Evolutionary conservation across 2,888 invertebrate genomes (phyloP), one percentile per base, ranked within the genome.

Genomic region (Julus scandinavius): DNA sequence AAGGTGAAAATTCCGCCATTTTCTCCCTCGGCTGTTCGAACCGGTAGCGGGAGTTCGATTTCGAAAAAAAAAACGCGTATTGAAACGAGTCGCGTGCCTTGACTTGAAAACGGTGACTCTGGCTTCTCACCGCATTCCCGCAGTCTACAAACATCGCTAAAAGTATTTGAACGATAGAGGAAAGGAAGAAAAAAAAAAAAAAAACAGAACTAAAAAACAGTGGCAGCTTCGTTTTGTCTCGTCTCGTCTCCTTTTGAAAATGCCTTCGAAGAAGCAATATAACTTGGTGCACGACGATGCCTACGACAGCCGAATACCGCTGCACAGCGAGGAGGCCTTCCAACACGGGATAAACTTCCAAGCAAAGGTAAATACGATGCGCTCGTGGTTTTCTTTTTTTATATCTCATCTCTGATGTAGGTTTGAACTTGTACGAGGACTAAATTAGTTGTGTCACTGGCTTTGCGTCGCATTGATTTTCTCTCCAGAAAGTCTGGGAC

Each of bases 291-390:
- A 97, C 91, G 97, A 97, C 93, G 99, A 99, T 93, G 98, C 98
- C 92, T 97, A 96, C 93, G 99, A 99, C 93, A 96, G 97, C 90
- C 95, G 98, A 92, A 97, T 99, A 92, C 98, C 99, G n/a, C 93
- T 99, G 90, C 98, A 99, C 93, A 96, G 98, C 89, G 99, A 99
- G 90, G 98, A 98, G 93, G 98, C 98, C 90, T 99, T 99, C 94
- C 96, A 97, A 91, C 97, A 97, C 92, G 99, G 99, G 91, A 98
- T 99, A 93, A 95, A 96, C 91, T 99, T 99, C 94, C 97, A 97
- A 93, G 98, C 98, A 91, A 99, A 99, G 97, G 99, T 99, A 93
- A 54, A 54, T 54, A 54, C 4, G 54, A 7, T 54, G 15, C 6
- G 15, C 54, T 13, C 54, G 3, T 11, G 2, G 6, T 54, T 11